Evolutionary conservation across 2,888 invertebrate genomes (phyloP), one percentile per base, ranked within the genome.

Genomic region (Chrysopilus asiliformis): DNA sequence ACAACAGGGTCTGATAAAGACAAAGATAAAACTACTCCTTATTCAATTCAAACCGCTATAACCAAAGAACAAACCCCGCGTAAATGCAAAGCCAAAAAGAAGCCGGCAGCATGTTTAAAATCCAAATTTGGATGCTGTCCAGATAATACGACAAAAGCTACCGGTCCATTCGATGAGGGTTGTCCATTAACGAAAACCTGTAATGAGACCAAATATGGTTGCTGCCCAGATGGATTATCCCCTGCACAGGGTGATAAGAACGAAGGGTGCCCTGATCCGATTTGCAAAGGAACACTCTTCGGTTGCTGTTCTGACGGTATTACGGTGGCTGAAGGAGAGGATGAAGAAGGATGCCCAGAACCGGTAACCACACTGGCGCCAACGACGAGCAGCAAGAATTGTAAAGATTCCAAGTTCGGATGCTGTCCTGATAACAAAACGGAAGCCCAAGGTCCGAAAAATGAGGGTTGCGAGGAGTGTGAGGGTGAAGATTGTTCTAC

Each of bases 261-360:
- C 41, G 66, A 76, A 50, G 91, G 82, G 3, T 95, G 94, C 54
- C 85, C 86, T 1, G 60, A 69, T 25, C 66, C 73, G 1, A 69
- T 72, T 8, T 90, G 90, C 53, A 70, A 70, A 1, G 79, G 79
- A 50, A 80, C 83, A 0, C 65, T 90, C 6, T 91, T 80, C 52
- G 91, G 91, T 3, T 93, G 91, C 55, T 93, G 91, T 52, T 72
- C 74, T 8, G 87, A 90, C 58, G 77, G 78, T 30, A 69, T 70
- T 46, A 82, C 80, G 1, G 65, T 76, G 7, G 80, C 91, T 1
- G 71, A 77, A 54, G 90, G 91, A 32, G 83, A 85, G 48, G 54
- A 60, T 10, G 70, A 74, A 45, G 82, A 86, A 55, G 93, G 87
- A 10, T 97, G 95, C 55, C 80, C 80, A 10, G 55, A 55, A 36